Evolutionary conservation across 2,888 invertebrate species (phyloP), one percentile per base, ranked within the genome.

Genomic region (Nomada ferruginata): DNA sequence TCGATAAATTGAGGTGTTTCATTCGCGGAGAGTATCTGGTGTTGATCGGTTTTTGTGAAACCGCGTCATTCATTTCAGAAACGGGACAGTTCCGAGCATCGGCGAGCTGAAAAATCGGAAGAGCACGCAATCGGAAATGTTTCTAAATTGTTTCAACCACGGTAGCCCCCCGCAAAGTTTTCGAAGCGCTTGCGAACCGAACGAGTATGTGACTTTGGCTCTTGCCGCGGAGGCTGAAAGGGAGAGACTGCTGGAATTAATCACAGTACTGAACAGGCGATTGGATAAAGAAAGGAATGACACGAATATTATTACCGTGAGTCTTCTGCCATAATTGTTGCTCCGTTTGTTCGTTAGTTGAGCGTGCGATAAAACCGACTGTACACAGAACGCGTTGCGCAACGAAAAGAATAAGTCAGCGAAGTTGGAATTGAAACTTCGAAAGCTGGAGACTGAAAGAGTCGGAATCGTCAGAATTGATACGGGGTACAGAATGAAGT

Each of bases 211-310:
- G 2, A 90, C 95, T 10, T 94, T 95, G 94, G 95, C 95, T 85
- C 94, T 95, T 4, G 95, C 95, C 0, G 95, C 95, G 0, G 96
- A 96, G 90, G 95, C 95, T 61, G 96, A 96, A 93, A 95, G 95
- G 20, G 94, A 95, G 77, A 94, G 95, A 65, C 92, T 96, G 4
- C 91, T 96, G 2, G 96, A 96, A 76, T 91, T 96, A 60, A 94
- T 96, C 0, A 93, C 95, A 9, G 94, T 94, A 0, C 92, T 96
- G 55, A 96, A 96, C 87, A 94, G 94, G 44, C 94, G 96, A 83
- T 85, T 96, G 53, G 95, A 96, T 69, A 90, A 93, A 10, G 96
- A 96, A 90, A 92, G 95, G 80, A 91, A 91, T n/a, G 91, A 93
- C 0, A 80, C 77, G 4, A 91, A 91, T 42, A 83, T 82, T n/a